Evolutionary conservation across 2,797 vertebrate genomes (phyloP).

Genomic region (Lates japonicus): DNA sequence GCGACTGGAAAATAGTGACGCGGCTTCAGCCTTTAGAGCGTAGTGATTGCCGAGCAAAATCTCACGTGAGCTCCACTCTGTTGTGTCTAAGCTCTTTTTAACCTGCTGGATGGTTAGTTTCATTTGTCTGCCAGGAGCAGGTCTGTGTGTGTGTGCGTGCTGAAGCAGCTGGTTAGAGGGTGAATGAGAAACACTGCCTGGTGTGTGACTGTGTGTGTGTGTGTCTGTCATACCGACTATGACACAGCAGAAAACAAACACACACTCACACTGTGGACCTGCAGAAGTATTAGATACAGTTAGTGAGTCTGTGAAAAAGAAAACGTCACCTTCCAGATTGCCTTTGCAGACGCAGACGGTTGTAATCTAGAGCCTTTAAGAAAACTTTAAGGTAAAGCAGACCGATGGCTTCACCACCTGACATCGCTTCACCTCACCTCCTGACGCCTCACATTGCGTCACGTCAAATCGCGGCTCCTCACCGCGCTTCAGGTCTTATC

Average conservation of each 20-base stretch:
- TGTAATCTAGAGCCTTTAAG: not conserved
- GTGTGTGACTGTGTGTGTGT: slow-evolving; percentile 23
- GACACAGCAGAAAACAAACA: slow-evolving; percentile 62
- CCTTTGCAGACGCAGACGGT: not conserved
- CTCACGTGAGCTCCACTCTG: not conserved
- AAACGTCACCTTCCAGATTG: not conserved
- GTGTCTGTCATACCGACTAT: slow-evolving; percentile 29
- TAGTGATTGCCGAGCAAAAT: no score
- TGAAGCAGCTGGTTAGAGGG: slow-evolving; percentile 56
- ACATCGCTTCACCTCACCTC: not conserved
- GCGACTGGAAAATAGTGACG: slow-evolving; percentile 54
- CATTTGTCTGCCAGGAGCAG: not conserved
- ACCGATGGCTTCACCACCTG: not conserved
- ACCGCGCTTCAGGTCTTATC: not conserved
- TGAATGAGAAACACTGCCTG: slow-evolving; percentile 53
- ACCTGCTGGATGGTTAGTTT: not conserved
- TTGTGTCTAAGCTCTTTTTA: not conserved
- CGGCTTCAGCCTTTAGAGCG: slow-evolving; percentile 28
- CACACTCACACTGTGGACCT: not conserved
- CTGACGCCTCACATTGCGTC: not conserved
- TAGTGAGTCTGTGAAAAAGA: not conserved
- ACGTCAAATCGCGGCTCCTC: not conserved
- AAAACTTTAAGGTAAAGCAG: not conserved
- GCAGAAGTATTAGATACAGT: not conserved
- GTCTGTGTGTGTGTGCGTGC: slow-evolving; percentile 10